phyloP scores from a whole-genome alignment of 2,113 vertebrate species.

The Campylomormyrus tamandua region DNA sequence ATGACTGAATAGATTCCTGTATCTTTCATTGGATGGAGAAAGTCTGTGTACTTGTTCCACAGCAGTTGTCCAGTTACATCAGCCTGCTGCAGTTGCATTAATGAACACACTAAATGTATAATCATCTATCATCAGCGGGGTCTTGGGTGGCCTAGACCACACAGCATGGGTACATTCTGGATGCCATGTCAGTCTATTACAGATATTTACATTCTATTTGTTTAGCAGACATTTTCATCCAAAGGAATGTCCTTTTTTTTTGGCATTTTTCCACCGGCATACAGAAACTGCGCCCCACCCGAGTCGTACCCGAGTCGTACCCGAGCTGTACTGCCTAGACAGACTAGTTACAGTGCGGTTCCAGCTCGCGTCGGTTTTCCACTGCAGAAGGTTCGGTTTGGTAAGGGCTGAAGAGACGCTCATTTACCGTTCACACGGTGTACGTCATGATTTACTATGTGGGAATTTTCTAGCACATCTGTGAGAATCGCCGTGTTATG shows the following conservation, averaged over 20 bases:
- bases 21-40: background rate
- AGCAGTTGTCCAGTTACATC: background rate
- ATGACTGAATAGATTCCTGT: background rate
- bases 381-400: background rate
- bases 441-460: background rate
- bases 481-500: background rate
- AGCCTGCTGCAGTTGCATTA: background rate
- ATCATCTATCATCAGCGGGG: background rate
- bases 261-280: background rate
- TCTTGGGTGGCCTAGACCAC: background rate
- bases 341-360: background rate
- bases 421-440: background rate
- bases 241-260: background rate
- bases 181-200: background rate
- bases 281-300: background rate
- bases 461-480: background rate
- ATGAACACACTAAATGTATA: background rate
- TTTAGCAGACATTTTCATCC: background rate
- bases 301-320: too few species aligned
- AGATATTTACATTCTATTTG: background rate
- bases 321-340: background rate
- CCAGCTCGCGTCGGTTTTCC: background rate
- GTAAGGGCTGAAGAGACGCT: background rate
- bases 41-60: background rate
- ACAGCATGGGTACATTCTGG: background rate